phyloP scores from a whole-genome alignment of 1,140 invertebrate genomes.

The Drosophila arawakana region DNA sequence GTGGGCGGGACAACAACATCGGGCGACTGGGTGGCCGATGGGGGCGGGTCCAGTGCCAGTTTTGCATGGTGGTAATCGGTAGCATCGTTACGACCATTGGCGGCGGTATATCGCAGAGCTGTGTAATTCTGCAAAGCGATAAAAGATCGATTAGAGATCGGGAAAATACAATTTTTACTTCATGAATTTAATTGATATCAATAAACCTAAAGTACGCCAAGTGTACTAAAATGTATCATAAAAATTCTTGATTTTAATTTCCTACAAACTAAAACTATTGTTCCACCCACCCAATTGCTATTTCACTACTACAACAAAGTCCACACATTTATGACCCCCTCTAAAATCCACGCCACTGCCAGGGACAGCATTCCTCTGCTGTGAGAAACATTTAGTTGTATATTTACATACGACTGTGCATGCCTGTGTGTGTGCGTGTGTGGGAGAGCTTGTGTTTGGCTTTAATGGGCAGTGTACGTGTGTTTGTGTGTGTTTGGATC shows the following conservation, averaged over 20 bases:
- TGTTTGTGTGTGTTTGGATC: constrained; percentile 41
- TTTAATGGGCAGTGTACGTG: neutral
- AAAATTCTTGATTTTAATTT: too few species aligned
- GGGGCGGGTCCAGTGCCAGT: constrained; percentile 71
- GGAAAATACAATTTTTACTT: too few species aligned
- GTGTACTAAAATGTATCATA: too few species aligned
- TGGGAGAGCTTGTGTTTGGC: constrained; percentile 31
- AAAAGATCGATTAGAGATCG: neutral
- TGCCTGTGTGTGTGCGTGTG: constrained; percentile 23
- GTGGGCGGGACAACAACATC: constrained; percentile 58
- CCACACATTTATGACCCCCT: neutral
- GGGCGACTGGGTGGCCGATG: constrained; percentile 64
- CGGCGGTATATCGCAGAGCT: constrained; percentile 74
- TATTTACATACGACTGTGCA: constrained; percentile 12
- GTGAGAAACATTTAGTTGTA: constrained; percentile 31
- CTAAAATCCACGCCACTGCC: constrained; percentile 35
- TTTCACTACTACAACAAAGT: neutral
- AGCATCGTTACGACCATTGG: constrained; percentile 76
- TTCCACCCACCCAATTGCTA: neutral
- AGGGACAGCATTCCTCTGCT: constrained; percentile 57
- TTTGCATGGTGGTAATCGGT: constrained; percentile 78
- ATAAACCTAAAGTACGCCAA: too few species aligned
- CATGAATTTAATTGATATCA: too few species aligned
- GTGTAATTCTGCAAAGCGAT: constrained; percentile 66
- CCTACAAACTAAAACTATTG: too few species aligned